phyloP scores from a whole-genome alignment of 2,797 vertebrate species.

The Acomys russatus region DNA sequence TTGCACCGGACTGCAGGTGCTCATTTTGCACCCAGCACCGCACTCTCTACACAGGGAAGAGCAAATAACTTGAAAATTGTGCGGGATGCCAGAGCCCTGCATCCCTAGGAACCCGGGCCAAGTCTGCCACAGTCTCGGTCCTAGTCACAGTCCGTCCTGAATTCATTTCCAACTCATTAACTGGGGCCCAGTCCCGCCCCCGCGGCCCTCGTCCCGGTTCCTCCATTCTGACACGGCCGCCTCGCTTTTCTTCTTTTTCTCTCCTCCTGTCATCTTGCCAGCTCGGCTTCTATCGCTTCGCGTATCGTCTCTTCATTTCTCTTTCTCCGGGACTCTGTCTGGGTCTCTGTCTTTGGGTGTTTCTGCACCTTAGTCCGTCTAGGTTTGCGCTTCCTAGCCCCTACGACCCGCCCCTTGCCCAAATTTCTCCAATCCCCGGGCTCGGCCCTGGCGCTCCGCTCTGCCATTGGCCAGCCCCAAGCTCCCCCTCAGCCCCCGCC shows the following conservation, averaged over 20 bases:
- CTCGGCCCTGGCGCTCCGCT: conserved; percentile 77
- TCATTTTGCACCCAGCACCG: background rate
- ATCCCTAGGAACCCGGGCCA: background rate
- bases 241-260: conserved; percentile 57
- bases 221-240: conserved; percentile 5
- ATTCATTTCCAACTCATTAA: conserved; percentile 85
- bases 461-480: conserved; percentile 67
- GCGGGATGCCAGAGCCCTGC: background rate
- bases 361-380: conserved; percentile 36
- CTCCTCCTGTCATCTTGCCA: conserved; percentile 58
- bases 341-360: conserved; percentile 64
- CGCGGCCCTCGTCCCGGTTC: background rate
- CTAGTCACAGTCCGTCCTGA: conserved; percentile 17
- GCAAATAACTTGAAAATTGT: background rate
- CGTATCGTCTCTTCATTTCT: conserved; percentile 45
- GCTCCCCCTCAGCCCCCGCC: conserved; percentile 34
- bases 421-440: conserved; percentile 67
- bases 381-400: conserved; percentile 50
- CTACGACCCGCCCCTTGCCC: conserved; percentile 60
- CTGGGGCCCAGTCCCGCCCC: conserved; percentile 71
- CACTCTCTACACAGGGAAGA: background rate
- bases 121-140: background rate
- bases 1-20: background rate
- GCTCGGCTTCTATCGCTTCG: conserved; percentile 54
- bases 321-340: conserved; percentile 60